Percentiles rank a stretch among this genome's conserved stretches.
These are phyloP conservation scores for Hydrophis major DNA, from an alignment of 2,797 vertebrate genomes.

Conservation along the genomic window DNA sequence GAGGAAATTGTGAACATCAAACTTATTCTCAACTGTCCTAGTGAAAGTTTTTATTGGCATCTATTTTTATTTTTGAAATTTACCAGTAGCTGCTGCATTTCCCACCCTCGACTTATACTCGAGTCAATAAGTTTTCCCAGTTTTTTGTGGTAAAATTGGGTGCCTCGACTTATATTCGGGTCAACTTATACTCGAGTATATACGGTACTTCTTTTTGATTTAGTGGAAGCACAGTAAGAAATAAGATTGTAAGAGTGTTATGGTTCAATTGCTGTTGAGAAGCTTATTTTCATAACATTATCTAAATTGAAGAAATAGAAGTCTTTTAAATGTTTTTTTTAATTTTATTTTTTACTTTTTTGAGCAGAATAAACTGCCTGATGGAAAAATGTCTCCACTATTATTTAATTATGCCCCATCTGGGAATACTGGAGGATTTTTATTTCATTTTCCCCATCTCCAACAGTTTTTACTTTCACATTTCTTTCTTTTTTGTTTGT, in stretches of 20 bases:
- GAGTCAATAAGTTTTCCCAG: too few relatives aligned
- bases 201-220: conserved; percentile 1
- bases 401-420: background rate
- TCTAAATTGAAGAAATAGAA: background rate
- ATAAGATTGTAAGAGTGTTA: background rate
- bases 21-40: too few relatives aligned
- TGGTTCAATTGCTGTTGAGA: background rate
- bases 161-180: too few relatives aligned
- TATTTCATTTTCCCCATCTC: background rate
- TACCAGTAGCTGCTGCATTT: too few relatives aligned
- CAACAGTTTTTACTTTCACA: background rate
- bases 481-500: background rate
- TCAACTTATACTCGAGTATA: too few relatives aligned
- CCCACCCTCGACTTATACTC: too few relatives aligned
- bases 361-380: background rate
- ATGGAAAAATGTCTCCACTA: background rate
- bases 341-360: background rate
- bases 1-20: too few relatives aligned
- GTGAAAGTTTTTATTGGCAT: too few relatives aligned
- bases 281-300: background rate
- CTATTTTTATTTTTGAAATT: too few relatives aligned
- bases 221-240: background rate
- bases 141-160: too few relatives aligned
- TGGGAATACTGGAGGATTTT: background rate
- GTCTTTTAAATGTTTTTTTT: background rate